Evolutionary conservation across 2,113 vertebrate species (phyloP).

Genomic region (Solenodon paradoxus): DNA sequence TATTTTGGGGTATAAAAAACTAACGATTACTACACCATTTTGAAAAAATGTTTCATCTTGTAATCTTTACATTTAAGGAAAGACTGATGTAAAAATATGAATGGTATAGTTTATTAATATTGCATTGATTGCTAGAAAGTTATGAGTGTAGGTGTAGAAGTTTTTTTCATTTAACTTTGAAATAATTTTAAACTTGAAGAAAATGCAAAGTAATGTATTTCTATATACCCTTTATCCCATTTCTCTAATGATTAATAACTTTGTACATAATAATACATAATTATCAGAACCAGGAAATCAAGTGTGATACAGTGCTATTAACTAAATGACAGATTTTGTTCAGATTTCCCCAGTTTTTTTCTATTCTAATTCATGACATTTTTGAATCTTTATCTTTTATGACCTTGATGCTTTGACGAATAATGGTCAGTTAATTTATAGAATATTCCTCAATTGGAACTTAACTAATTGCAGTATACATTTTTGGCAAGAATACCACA

Average conservation of each 20-base stretch:
- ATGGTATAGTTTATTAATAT: not conserved
- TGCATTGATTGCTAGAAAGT: not conserved
- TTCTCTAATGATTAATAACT: not conserved
- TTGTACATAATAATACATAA: not conserved
- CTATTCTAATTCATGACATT: not conserved
- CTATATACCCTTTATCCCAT: not conserved
- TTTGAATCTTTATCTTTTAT: not conserved
- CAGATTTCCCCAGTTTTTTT: not conserved
- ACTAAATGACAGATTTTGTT: not conserved
- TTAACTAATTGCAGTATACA: not conserved
- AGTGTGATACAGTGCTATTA: not conserved
- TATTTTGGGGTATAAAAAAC: not conserved
- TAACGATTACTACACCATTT: not conserved
- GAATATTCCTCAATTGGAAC: not conserved
- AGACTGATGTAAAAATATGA: not conserved
- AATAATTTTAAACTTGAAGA: conserved; percentile 17
- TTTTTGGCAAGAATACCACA: not conserved
- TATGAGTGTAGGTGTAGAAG: not conserved
- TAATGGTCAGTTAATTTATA: not conserved
- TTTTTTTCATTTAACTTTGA: conserved; percentile 9
- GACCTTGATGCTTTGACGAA: conserved; percentile 16
- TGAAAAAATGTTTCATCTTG: not conserved
- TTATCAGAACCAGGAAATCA: conserved; percentile 30
- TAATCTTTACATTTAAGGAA: conserved; percentile 28
- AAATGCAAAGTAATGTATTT: not conserved